These are phyloP conservation scores for Promerops cafer DNA, from an alignment of 2,113 vertebrate genomes.

Conservation along the genomic window DNA sequence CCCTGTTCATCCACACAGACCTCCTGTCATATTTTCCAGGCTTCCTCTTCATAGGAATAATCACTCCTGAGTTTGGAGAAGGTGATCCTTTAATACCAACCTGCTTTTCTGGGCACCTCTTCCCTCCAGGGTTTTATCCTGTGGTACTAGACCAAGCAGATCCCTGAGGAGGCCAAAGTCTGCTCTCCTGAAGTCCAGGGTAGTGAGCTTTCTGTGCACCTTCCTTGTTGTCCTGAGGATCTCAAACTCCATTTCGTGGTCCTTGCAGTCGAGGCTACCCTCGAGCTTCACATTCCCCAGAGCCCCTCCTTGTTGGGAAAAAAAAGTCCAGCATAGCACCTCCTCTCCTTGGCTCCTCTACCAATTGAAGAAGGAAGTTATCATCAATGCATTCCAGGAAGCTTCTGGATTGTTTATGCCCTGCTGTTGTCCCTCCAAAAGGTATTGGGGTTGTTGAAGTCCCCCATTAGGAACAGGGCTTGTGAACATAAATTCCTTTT, in stretches of 20 bases:
- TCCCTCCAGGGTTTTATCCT: not conserved
- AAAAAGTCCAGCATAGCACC: not conserved
- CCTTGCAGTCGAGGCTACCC: not conserved
- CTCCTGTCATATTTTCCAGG: not conserved
- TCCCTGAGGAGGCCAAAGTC: not conserved
- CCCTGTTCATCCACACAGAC: not conserved
- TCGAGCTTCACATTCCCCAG: not conserved
- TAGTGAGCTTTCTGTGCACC: not conserved
- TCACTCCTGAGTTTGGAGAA: not conserved
- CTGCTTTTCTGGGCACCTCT: not conserved
- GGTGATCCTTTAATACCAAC: not conserved
- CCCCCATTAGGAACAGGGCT: not conserved
- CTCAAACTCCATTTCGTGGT: not conserved
- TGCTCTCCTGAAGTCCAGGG: not conserved
- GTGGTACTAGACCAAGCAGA: not conserved
- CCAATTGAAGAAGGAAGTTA: not conserved
- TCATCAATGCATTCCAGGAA: rapidly evolving
- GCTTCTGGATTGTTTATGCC: not conserved
- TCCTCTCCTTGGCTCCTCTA: not conserved
- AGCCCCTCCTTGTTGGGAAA: not conserved
- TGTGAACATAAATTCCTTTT: not conserved
- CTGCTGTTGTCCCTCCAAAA: not conserved
- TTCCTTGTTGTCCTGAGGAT: not conserved
- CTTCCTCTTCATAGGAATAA: not conserved
- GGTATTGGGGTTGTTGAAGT: rapidly evolving